A percentile compares a stretch with the other conserved stretches of the same genome.
These are phyloP conservation scores for Maniola hyperantus DNA, from an alignment of 2,888 invertebrate genomes.

Conservation along the genomic window DNA sequence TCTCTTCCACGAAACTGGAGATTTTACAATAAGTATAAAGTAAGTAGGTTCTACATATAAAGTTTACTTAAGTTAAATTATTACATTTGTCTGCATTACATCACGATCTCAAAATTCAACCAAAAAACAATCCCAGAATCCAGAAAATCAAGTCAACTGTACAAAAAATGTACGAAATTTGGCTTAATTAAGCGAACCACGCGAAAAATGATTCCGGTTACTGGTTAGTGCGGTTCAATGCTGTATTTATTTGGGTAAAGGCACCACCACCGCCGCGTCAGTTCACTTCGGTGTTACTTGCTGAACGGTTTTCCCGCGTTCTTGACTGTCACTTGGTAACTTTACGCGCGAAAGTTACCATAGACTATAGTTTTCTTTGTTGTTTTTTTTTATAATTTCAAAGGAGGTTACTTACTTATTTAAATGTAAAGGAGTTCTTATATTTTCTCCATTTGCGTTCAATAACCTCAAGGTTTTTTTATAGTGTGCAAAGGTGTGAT, in stretches of 20 bases:
- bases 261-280: conserved; percentile 49
- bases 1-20: too few species aligned
- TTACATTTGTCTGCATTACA: not conserved
- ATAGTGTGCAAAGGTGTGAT: conserved; percentile 40
- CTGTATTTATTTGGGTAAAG: conserved; percentile 58
- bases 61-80: too few species aligned
- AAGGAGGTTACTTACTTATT: not conserved
- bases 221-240: conserved; percentile 44
- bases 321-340: conserved; percentile 43
- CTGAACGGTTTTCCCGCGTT: conserved; percentile 56
- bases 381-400: not conserved
- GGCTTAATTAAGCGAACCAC: conserved; percentile 27
- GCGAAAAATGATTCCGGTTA: conserved; percentile 46
- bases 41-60: too few species aligned
- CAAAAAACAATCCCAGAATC: not conserved
- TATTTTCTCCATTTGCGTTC: conserved; percentile 13
- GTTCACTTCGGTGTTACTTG: conserved; percentile 49
- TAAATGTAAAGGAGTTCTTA: not conserved
- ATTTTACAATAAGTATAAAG: too few species aligned
- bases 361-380: conserved; percentile 17
- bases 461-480: conserved; percentile 45
- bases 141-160: not conserved
- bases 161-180: conserved; percentile 7
- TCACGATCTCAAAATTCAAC: not conserved
- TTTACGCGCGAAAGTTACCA: conserved; percentile 55